phyloP scores from a whole-genome alignment of 2,888 invertebrate genomes.

The Acanthosepion pharaonis region DNA sequence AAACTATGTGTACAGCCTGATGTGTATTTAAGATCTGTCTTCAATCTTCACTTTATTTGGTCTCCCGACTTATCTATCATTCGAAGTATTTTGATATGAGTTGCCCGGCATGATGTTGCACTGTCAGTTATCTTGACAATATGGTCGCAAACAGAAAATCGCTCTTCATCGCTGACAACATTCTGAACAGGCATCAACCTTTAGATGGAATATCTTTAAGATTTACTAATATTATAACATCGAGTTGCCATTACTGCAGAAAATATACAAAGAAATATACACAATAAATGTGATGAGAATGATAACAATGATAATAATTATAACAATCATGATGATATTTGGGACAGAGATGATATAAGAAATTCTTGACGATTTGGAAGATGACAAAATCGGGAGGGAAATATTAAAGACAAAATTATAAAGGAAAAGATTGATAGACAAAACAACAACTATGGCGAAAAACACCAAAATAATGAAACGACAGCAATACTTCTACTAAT shows the following conservation, averaged over 20 bases:
- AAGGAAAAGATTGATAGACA: no score
- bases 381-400: no score
- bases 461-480: no score
- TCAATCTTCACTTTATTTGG: not conserved
- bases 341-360: no score
- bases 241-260: not conserved
- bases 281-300: not conserved
- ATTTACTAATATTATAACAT: slow-evolving; percentile 5
- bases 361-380: no score
- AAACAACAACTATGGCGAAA: no score
- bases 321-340: no score
- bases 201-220: not conserved
- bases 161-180: slow-evolving; percentile 1
- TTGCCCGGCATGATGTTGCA: not conserved
- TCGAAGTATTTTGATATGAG: not conserved
- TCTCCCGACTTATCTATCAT: not conserved
- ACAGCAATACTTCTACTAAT: no score
- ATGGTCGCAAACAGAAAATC: not conserved
- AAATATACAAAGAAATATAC: not conserved
- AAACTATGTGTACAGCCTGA: not conserved
- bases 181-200: not conserved
- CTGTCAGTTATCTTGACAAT: slow-evolving; percentile 6
- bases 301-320: no score
- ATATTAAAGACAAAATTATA: no score
- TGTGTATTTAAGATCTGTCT: not conserved